Base-by-base conservation (phyloP, 2,113 vertebrate genomes). In the Chloropsis cyanopogon region DNA sequence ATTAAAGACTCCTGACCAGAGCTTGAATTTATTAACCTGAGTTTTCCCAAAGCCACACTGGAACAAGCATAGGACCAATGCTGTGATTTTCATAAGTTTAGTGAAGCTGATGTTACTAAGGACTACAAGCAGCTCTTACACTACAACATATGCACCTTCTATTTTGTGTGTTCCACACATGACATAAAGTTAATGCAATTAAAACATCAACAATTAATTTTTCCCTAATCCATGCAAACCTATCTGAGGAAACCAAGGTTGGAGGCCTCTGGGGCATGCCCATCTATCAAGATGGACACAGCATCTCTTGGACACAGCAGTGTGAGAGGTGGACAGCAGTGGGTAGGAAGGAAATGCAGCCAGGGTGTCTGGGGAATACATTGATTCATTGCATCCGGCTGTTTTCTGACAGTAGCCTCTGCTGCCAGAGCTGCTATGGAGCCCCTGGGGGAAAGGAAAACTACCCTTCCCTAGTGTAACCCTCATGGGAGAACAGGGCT, bases 311-410 rank as follows among this genome's bases (percentile, higher is more conserved):
- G 88, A 16, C 70, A 24, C 61, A 60, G 84, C 4, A 52, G 87
- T 10, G 37, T 59, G 71, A 72, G 20, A 18, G 71, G 42, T n/a
- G 96, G 95, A 53, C 88, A 92, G 95, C 57, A 6, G 39, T 9
- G 83, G 60, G 52, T 20, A 59, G 81, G 91, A 56, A 93, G 95
- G 96, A 77, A 92, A 42, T 0, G 6, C 72, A 82, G 72, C 26
- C 7, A 0, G 65, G 28, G 56, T 1, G 31, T 44, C 90, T 91
- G 75, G 96, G 94, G 96, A 97, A 95, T 94, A 35, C 91, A 56
- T 0, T 31, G 97, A 97, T 92, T 82, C 93, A 97, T 70, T 46
- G 95, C 93, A 96, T 93, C 88, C 47, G n/a, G 37, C 97, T 95
- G 92, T 9, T 95, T 73, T 66, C 73, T 49, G 44, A 95, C 95